phyloP scores from a whole-genome alignment of 64 coral and sea anemone species.

The Montipora capricornis region DNA sequence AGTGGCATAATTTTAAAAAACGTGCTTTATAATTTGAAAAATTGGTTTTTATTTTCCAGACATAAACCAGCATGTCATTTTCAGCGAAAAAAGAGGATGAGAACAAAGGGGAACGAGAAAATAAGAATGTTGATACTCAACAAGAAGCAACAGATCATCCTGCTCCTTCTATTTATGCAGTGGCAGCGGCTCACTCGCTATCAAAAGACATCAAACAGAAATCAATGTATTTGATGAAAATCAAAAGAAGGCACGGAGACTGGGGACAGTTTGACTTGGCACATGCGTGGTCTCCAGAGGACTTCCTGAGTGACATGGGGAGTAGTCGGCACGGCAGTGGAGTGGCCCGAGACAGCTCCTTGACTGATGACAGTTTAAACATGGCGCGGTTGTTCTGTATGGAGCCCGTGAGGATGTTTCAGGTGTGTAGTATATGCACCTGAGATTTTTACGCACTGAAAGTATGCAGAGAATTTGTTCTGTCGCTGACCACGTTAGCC shows the following conservation, averaged over 20 bases:
- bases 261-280: constrained; percentile 87
- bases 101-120: constrained; percentile 13
- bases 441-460: not conserved
- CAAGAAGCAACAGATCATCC: constrained; percentile 32
- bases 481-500: too few species aligned
- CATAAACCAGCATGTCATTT: not conserved
- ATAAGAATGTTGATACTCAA: constrained; percentile 17
- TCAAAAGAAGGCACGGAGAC: constrained; percentile 82
- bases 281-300: constrained; percentile 88
- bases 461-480: not conserved
- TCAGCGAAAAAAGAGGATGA: not conserved
- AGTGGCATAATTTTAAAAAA: too few species aligned
- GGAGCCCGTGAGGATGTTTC: constrained; percentile 58
- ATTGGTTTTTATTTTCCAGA: not conserved
- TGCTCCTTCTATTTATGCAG: constrained; percentile 56
- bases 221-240: constrained; percentile 72
- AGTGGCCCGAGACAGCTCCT: constrained; percentile 45
- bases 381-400: constrained; percentile 63
- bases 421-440: constrained; percentile 13
- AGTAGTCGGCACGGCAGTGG: constrained; percentile 31
- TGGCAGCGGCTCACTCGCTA: constrained; percentile 69
- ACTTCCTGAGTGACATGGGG: constrained; percentile 33
- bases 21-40: too few species aligned
- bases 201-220: constrained; percentile 80
- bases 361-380: constrained; percentile 27